Conservation (phyloP, 1,140 invertebrate genomes). For the Lanistes nyassanus region DNA sequence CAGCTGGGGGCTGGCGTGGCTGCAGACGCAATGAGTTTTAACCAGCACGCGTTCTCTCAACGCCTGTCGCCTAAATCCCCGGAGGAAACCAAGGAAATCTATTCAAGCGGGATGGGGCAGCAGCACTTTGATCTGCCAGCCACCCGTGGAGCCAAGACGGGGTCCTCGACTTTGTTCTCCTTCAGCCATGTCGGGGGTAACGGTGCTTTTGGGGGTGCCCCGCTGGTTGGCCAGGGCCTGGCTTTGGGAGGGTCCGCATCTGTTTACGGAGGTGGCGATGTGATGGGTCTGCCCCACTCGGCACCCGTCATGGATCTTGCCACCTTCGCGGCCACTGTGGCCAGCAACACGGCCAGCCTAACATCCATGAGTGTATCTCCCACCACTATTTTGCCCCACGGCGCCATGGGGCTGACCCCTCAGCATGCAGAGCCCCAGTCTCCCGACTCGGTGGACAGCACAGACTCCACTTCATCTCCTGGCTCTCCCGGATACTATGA, state of each 20-base stretch:
- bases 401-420: background rate
- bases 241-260: slow-evolving; percentile 12
- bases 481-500: slow-evolving; percentile 58
- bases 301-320: slow-evolving; percentile 60
- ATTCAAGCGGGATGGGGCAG: slow-evolving; percentile 40
- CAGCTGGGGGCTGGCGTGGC: slow-evolving; percentile 7
- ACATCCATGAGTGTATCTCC: slow-evolving; percentile 65
- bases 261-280: slow-evolving; percentile 19
- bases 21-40: slow-evolving; percentile 2
- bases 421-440: slow-evolving; percentile 43
- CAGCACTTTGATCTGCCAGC: slow-evolving; percentile 33
- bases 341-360: slow-evolving; percentile 63
- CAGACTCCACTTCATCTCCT: slow-evolving; percentile 51
- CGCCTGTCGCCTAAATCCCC: slow-evolving; percentile 39
- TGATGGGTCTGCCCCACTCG: slow-evolving; percentile 34
- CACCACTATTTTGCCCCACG: slow-evolving; percentile 48
- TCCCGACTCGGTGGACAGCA: slow-evolving; percentile 50
- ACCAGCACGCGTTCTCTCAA: slow-evolving; percentile 10
- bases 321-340: slow-evolving; percentile 64
- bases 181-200: slow-evolving; percentile 25
- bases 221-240: slow-evolving; percentile 23
- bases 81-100: slow-evolving; percentile 47
- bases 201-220: background rate
- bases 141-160: slow-evolving; percentile 21
- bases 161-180: slow-evolving; percentile 28